Evolutionary conservation across 2,797 vertebrate genomes (phyloP), one percentile per base, ranked within the genome.

Genomic region (Danio tinwini): DNA sequence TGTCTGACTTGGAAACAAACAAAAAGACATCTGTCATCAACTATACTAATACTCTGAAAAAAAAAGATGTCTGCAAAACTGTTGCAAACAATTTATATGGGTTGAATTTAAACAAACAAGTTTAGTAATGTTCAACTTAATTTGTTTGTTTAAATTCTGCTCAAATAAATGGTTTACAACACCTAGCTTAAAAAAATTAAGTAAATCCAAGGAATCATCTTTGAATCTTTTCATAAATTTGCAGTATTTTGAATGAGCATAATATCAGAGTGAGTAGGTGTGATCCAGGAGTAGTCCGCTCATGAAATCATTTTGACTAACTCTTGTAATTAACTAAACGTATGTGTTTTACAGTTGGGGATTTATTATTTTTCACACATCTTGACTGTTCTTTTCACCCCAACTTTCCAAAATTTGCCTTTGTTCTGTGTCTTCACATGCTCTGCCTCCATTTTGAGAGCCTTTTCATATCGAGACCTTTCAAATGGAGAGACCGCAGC

Each of bases 361-460:
- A 9, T 21, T 64, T 16, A 12, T 47, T 17, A 19, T 47, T 29
- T 76, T 76, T 67, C 39, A 76, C 50, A 67, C 52, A 42, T 76
- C 53, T 45, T 59, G 42, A 45, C 42, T 69, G 53, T 69, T 77
- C 53, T 49, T 69, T 59, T 77, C n/a, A n/a, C 29, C 29, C 42
- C 47, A 49, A 16, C 59, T 40, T 50, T 74, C 37, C n/a, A 65
- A 58, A 39, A 39, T 39, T 67, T 77, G 64, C 3, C 75, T 69
- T 14, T 49, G 42, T 49, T 56, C 21, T 58, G 11, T 76, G 29
- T 49, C 58, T 74, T 62, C 58, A 63, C 29, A 9, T n/a, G 5
- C 11, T 14, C 29, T 19, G 39, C 50, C 49, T 55, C 39, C 74
- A 76, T 55, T 76, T 76, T 64, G 49, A 55, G 49, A 75, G 49